These are phyloP conservation scores for Malurus splendens DNA, from an alignment of 2,797 vertebrate species.

Conservation along the genomic window DNA sequence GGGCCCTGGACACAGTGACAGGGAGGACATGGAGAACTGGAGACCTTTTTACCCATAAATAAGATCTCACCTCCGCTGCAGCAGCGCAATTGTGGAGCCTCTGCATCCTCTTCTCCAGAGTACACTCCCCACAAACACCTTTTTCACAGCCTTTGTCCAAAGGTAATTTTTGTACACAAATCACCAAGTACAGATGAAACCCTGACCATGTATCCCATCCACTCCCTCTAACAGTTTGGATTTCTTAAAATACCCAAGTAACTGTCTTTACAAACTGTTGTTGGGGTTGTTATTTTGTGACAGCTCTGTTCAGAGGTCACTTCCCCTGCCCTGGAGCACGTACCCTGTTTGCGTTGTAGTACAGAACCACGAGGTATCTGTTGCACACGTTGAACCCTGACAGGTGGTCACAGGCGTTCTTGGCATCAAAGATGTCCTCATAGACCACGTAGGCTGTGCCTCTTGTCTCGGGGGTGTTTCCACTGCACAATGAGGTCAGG, in stretches of 20 bases:
- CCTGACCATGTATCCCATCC: background rate
- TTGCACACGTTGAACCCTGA: conserved; percentile 99
- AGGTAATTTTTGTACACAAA: background rate
- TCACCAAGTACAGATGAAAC: background rate
- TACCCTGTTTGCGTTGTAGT: conserved; percentile 97
- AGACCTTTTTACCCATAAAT: background rate
- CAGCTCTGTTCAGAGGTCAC: background rate
- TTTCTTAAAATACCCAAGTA: background rate
- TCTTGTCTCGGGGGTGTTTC: conserved; percentile 93
- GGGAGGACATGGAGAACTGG: fast-evolving
- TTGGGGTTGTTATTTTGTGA: background rate
- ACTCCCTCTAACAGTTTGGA: background rate
- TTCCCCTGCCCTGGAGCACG: background rate
- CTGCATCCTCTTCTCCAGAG: background rate
- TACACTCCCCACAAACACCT: background rate
- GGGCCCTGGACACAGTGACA: background rate
- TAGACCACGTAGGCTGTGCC: conserved; percentile 97
- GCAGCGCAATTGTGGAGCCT: background rate
- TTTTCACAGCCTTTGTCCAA: background rate
- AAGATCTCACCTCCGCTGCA: background rate
- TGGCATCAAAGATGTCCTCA: conserved; percentile 98
- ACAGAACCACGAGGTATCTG: conserved; percentile 95
- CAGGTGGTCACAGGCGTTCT: conserved; percentile 95
- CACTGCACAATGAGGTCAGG: conserved; percentile 67
- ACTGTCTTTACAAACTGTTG: background rate